Evolutionary conservation across 2,797 vertebrate species (phyloP), one percentile per base, ranked within the genome.

Genomic region (Centropyge bicolor): DNA sequence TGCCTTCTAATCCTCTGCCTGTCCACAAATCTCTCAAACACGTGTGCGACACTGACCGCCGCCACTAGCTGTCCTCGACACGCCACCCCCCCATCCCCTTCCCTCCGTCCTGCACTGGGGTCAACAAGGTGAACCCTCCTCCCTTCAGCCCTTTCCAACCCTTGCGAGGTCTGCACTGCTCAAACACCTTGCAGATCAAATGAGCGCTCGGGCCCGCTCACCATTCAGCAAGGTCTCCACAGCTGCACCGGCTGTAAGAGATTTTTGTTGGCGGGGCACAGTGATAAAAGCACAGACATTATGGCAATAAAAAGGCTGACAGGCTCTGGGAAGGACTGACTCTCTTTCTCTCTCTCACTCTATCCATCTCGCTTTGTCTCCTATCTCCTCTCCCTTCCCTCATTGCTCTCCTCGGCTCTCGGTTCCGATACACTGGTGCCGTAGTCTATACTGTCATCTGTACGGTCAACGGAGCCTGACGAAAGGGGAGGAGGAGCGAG

Each of bases 241-340:
- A 68, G 83, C 85, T 78, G 81, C 76, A 69, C 73, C 80, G 86
- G 78, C 78, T 88, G 81, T 74, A 78, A 81, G 82, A 89, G 80
- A 86, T 88, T 88, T 89, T 70, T 73, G 74, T 86, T 74, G 46
- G 70, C 59, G 22, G 27, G 68, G 74, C 70, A 27, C 11, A 3
- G 80, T 73, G 87, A 91, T 91, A 89, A 93, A 91, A 92, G 86
- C 80, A 64, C 82, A 89, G 85, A 87, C 84, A 89, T 89, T 78
- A 84, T 83, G 76, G 83, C 81, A 86, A 92, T 91, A 88, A 89
- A 93, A 88, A 76, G 74, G 46, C 77, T 86, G 86, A 86, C 86
- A 80, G 80, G 84, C 83, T 73, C 52, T 77, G 60, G 63, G 59
- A 70, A 78, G 78, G 83, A 74, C 81, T 55, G 76, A 68, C 79